Conservation (phyloP, 2,797 vertebrate species). For the Hippocampus kuda region DNA sequence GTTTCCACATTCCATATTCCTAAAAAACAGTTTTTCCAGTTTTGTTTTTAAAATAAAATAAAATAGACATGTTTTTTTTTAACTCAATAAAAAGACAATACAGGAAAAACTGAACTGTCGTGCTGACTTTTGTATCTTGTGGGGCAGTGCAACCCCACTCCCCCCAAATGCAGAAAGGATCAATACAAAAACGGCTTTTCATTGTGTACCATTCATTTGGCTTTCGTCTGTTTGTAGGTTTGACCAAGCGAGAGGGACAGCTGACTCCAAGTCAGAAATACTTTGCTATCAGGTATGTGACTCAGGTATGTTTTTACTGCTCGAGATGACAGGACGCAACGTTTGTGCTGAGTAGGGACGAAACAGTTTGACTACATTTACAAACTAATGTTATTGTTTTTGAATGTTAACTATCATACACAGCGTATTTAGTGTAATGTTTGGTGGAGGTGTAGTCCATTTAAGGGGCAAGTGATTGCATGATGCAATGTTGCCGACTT, state of each 20-base stretch:
- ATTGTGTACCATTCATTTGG: neutral
- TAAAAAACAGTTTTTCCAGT: neutral
- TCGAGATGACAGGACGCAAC: neutral
- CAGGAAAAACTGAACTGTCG: neutral
- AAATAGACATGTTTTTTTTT: neutral
- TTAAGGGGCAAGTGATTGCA: neutral
- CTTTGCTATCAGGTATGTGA: constrained; percentile 92
- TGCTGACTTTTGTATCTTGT: neutral
- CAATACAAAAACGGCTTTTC: neutral
- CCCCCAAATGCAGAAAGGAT: neutral
- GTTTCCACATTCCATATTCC: too few species aligned
- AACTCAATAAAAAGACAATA: neutral
- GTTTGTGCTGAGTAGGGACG: neutral
- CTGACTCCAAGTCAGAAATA: constrained; percentile 83
- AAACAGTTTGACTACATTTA: neutral
- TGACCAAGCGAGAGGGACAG: constrained; percentile 82
- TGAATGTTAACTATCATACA: neutral
- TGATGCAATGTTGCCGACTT: neutral
- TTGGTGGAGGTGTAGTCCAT: neutral
- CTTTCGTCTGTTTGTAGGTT: constrained; percentile 65
- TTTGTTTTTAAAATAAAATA: neutral
- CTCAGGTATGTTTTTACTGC: constrained; percentile 65
- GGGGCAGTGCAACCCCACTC: neutral
- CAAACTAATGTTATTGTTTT: neutral
- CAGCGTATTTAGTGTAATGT: neutral